Conservation (phyloP, 2,113 vertebrate genomes). For the Callaeas wilsoni region DNA sequence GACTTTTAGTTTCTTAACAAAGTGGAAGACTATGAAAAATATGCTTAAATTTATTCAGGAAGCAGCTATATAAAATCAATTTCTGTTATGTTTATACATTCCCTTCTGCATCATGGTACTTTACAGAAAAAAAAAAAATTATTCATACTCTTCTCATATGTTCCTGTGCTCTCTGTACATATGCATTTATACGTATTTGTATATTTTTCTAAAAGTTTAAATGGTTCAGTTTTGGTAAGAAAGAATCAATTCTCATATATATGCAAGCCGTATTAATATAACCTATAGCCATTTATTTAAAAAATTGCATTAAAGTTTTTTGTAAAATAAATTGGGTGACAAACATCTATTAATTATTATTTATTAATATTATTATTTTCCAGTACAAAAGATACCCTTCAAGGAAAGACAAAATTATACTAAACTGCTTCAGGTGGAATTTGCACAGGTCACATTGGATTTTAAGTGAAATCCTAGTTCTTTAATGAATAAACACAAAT, state of each 20-base stretch:
- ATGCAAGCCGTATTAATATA: neutral
- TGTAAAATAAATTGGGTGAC: neutral
- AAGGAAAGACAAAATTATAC: neutral
- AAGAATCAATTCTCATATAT: neutral
- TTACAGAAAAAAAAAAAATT: neutral
- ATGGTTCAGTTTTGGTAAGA: neutral
- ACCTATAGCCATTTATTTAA: neutral
- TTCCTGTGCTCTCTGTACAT: neutral
- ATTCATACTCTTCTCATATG: neutral
- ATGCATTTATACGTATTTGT: rapidly evolving
- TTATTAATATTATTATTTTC: neutral
- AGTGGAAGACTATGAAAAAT: neutral
- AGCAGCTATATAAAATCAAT: neutral
- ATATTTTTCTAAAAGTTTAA: neutral
- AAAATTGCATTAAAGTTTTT: neutral
- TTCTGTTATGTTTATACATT: neutral
- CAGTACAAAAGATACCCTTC: neutral
- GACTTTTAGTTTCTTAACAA: neutral
- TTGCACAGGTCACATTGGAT: neutral
- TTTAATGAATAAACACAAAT: neutral
- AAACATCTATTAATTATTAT: neutral
- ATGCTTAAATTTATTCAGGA: neutral
- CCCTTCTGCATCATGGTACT: neutral
- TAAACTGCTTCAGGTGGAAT: neutral
- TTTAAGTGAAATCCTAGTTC: neutral